A percentile compares a stretch with the other conserved stretches of the same genome.
phyloP scores from a whole-genome alignment of 2,888 invertebrate genomes.

The Leucoptera coffeella region DNA sequence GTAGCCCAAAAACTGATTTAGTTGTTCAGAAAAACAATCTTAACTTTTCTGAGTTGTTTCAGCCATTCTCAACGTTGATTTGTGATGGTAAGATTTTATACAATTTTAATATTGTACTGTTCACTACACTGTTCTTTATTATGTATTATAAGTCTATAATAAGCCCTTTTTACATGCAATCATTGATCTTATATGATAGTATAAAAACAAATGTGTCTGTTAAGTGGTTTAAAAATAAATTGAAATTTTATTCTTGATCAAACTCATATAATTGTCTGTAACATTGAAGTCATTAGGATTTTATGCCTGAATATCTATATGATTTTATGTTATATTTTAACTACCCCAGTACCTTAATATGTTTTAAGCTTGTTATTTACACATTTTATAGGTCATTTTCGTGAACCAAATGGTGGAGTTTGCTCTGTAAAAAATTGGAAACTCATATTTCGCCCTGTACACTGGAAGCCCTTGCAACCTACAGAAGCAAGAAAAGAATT shows the following conservation, averaged over 20 bases:
- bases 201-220: too few relatives aligned
- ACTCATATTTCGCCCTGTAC: conserved; percentile 75
- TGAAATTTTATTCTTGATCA: too few relatives aligned
- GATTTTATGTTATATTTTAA: too few relatives aligned
- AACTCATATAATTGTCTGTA: too few relatives aligned
- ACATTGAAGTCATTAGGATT: too few relatives aligned
- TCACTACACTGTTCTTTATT: background rate
- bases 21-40: conserved; percentile 87
- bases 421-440: conserved; percentile 71
- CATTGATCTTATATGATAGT: too few relatives aligned
- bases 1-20: conserved; percentile 76
- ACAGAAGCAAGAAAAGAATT: conserved; percentile 77
- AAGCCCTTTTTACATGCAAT: too few relatives aligned
- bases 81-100: conserved; percentile 38
- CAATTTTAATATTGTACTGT: too few relatives aligned
- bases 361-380: background rate
- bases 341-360: background rate
- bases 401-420: conserved; percentile 72
- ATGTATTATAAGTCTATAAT: too few relatives aligned
- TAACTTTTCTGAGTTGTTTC: conserved; percentile 81
- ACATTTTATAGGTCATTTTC: conserved; percentile 63
- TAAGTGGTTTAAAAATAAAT: too few relatives aligned
- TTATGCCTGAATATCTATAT: too few relatives aligned
- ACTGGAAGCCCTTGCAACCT: conserved; percentile 74
- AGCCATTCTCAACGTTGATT: conserved; percentile 79